A percentile compares a stretch with the other conserved stretches of the same genome.
These are phyloP conservation scores for Oplegnathus fasciatus DNA, from an alignment of 2,113 vertebrate genomes.

Conservation along the genomic window DNA sequence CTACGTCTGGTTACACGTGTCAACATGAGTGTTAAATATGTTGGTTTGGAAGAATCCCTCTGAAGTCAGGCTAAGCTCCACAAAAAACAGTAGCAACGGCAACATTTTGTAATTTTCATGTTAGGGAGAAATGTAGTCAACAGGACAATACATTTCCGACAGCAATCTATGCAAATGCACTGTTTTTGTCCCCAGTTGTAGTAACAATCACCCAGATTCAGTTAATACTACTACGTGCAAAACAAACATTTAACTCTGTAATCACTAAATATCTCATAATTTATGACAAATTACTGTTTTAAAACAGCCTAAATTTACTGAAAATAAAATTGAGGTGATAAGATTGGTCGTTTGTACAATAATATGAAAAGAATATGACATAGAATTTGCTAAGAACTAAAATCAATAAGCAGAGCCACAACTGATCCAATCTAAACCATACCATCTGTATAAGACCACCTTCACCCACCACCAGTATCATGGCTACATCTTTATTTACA, in stretches of 20 bases:
- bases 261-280: too few species aligned
- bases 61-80: background rate
- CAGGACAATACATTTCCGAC: background rate
- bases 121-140: background rate
- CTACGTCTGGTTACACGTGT: background rate
- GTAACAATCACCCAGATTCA: too few species aligned
- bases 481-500: slow-evolving; percentile 13
- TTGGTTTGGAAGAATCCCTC: background rate
- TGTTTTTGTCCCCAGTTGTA: too few species aligned
- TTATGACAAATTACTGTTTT: too few species aligned
- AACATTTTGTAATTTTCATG: background rate
- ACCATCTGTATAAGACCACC: background rate
- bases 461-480: background rate
- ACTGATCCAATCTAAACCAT: background rate
- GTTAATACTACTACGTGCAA: too few species aligned
- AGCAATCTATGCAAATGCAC: too few species aligned
- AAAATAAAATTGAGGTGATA: background rate
- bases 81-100: background rate
- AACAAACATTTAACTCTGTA: too few species aligned
- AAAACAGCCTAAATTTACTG: too few species aligned
- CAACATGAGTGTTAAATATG: background rate
- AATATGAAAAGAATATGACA: background rate
- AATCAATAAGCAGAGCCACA: background rate
- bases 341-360: background rate
- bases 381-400: background rate